These are phyloP conservation scores for Puntigrus tetrazona DNA, from an alignment of 2,113 vertebrate species.

Conservation along the genomic window DNA sequence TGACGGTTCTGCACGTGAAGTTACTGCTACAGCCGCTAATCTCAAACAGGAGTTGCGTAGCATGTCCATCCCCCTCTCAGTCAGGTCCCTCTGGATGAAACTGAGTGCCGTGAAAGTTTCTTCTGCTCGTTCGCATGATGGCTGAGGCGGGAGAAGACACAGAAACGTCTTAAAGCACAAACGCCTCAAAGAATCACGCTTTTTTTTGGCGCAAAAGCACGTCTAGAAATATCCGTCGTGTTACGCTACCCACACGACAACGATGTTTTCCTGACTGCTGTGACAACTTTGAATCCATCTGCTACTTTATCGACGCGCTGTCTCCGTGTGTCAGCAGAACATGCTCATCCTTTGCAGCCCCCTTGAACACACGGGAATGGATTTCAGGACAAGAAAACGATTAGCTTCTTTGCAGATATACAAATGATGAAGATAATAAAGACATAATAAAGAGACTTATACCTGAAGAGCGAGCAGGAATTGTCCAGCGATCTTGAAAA, in stretches of 20 bases:
- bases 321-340: conserved; percentile 96
- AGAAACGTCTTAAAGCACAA: background rate
- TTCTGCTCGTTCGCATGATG: conserved; percentile 97
- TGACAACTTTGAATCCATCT: conserved; percentile 97
- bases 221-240: background rate
- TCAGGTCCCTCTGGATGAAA: conserved; percentile 98
- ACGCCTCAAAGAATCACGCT: background rate
- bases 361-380: conserved; percentile 69
- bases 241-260: conserved; percentile 82
- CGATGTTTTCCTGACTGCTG: conserved; percentile 94
- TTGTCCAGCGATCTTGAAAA: conserved; percentile 94
- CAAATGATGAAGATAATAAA: background rate
- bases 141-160: conserved; percentile 67
- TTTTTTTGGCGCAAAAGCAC: background rate
- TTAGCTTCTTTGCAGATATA: background rate
- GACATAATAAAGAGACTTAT: conserved; percentile 18
- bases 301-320: conserved; percentile 98
- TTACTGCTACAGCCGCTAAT: conserved; percentile 91
- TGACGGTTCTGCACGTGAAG: conserved; percentile 95
- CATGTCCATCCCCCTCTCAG: conserved; percentile 91
- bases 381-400: background rate
- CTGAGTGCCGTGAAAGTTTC: conserved; percentile 93
- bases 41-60: conserved; percentile 93
- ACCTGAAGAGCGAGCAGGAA: conserved; percentile 96
- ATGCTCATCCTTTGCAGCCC: conserved; percentile 95